Evolutionary conservation across 2,888 invertebrate genomes (phyloP).

Genomic region (Drosophila kanekoi): DNA sequence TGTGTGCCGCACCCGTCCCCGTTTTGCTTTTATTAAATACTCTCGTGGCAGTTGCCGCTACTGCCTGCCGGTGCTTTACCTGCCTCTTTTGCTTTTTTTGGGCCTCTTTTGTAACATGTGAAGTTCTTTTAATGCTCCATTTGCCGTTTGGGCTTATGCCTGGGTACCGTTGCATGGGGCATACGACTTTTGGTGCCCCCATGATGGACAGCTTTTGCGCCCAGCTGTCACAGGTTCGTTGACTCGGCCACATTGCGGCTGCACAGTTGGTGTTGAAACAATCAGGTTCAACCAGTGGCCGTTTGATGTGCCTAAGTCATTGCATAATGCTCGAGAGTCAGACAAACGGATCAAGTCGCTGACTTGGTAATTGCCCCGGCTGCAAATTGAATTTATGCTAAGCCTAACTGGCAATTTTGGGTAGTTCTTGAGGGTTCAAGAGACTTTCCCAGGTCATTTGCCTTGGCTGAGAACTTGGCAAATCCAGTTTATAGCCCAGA

Average conservation of each 20-base stretch:
- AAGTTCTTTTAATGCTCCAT: conserved; percentile 66
- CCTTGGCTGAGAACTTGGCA: conserved; percentile 5
- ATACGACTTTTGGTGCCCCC: conserved; percentile 8
- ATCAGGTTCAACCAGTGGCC: conserved; percentile 67
- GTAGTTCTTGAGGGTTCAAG: background rate
- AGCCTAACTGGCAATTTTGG: conserved; percentile 45
- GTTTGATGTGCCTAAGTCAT: conserved; percentile 53
- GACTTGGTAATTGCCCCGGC: conserved; percentile 49
- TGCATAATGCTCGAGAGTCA: conserved; percentile 61
- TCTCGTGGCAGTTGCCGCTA: conserved; percentile 73
- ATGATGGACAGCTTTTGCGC: conserved; percentile 61
- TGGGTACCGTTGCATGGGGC: conserved; percentile 60
- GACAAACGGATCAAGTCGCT: conserved; percentile 22
- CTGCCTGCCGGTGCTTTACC: conserved; percentile 60
- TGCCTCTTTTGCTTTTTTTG: conserved; percentile 22
- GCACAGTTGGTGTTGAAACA: conserved; percentile 68
- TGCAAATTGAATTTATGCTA: conserved; percentile 50
- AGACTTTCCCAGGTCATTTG: conserved; percentile 12
- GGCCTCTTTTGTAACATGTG: conserved; percentile 62
- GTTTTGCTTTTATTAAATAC: conserved; percentile 36
- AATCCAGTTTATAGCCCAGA: conserved; percentile 17
- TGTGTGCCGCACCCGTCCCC: background rate
- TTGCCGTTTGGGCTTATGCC: conserved; percentile 63
- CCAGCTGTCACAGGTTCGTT: conserved; percentile 78
- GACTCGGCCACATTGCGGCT: conserved; percentile 47